Conservation (phyloP, 2,113 vertebrate genomes). For the Erythrocercus mccallii region DNA sequence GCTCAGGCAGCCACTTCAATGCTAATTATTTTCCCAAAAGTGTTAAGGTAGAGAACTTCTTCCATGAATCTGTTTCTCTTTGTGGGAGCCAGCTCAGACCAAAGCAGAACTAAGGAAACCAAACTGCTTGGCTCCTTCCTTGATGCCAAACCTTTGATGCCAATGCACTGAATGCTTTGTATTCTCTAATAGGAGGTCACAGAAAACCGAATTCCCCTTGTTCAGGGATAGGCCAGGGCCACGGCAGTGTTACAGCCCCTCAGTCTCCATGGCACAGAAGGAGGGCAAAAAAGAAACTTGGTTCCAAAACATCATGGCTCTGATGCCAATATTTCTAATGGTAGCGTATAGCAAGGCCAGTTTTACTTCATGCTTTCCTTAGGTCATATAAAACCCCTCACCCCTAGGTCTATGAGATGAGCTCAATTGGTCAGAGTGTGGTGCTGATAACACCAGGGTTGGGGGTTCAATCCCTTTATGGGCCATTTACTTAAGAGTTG, state of each 20-base stretch:
- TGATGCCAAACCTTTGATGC: background rate
- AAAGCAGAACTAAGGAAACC: background rate
- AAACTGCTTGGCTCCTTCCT: background rate
- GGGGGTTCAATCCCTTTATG: background rate
- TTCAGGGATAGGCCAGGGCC: background rate
- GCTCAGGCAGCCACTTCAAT: background rate
- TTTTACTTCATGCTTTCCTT: background rate
- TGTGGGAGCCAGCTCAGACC: background rate
- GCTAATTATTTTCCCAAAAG: background rate
- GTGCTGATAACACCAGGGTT: too few relatives aligned
- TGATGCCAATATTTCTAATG: background rate
- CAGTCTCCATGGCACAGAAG: background rate
- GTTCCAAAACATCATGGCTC: background rate
- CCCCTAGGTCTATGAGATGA: background rate
- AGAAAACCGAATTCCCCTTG: background rate
- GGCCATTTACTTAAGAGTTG: background rate
- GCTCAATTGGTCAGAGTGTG: background rate
- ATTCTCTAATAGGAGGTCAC: background rate
- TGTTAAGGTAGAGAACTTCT: background rate
- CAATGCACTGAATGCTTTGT: background rate
- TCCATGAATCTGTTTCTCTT: background rate
- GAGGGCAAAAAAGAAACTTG: background rate
- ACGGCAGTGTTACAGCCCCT: background rate
- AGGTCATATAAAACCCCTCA: background rate
- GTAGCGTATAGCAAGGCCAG: background rate